Percentiles rank a stretch among this genome's conserved stretches.
Conservation (phyloP, 2,888 invertebrate species). For the Osmoderma eremita region DNA sequence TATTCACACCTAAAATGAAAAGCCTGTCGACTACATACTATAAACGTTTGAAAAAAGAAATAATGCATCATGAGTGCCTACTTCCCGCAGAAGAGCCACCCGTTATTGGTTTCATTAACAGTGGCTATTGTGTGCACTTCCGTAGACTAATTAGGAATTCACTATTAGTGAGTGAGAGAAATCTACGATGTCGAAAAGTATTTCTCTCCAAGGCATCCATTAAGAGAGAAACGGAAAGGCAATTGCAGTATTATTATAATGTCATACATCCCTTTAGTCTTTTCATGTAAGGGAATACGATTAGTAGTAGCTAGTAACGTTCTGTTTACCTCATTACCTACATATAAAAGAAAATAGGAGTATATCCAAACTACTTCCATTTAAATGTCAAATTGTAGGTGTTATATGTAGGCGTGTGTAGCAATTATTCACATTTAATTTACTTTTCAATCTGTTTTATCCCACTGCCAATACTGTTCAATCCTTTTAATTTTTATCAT, state of each 20-base stretch:
- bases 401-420: background rate
- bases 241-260: conserved; percentile 25
- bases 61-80: conserved; percentile 24
- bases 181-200: conserved; percentile 36
- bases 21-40: background rate
- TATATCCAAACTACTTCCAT: background rate
- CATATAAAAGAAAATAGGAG: background rate
- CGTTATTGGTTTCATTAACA: conserved; percentile 42
- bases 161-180: conserved; percentile 41
- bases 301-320: background rate
- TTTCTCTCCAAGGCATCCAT: conserved; percentile 36
- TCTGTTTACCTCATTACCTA: background rate
- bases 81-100: conserved; percentile 14
- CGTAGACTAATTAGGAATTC: conserved; percentile 42
- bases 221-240: conserved; percentile 25
- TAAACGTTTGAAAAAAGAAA: conserved; percentile 12
- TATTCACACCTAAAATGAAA: too few species aligned
- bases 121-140: conserved; percentile 43
- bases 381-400: background rate
- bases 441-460: too few species aligned
- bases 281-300: conserved; percentile 15
- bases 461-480: too few species aligned
- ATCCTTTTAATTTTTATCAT: too few species aligned
- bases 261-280: conserved; percentile 37
- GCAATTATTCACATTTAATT: too few species aligned